phyloP scores from a whole-genome alignment of 2,888 invertebrate genomes.

The Norana najaformis region DNA sequence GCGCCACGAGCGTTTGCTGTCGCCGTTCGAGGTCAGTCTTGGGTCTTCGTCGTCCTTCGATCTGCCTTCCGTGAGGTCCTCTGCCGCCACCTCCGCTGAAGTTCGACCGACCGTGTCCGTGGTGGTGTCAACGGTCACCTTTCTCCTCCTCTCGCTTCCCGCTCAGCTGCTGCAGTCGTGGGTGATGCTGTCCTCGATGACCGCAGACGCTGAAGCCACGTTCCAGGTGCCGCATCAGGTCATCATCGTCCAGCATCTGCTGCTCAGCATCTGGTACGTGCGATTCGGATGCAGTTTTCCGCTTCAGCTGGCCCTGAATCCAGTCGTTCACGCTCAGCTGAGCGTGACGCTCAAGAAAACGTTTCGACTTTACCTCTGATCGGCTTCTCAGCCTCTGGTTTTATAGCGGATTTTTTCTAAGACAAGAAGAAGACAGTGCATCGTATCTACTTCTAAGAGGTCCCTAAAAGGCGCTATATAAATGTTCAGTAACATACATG shows the following conservation, averaged over 20 bases:
- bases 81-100: background rate
- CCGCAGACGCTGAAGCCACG: background rate
- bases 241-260: background rate
- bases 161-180: constrained; percentile 29
- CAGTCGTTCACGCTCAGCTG: background rate
- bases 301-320: constrained; percentile 16
- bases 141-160: constrained; percentile 23
- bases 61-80: background rate
- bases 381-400: background rate
- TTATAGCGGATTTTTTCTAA: background rate
- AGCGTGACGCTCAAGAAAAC: background rate
- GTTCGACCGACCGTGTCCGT: constrained; percentile 17
- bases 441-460: background rate
- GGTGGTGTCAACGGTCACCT: background rate
- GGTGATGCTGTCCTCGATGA: constrained; percentile 26
- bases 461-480: background rate
- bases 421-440: background rate
- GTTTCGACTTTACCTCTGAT: background rate
- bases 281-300: constrained; percentile 9
- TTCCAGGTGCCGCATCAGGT: background rate
- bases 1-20: background rate
- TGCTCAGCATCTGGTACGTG: background rate
- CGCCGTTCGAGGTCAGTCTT: background rate
- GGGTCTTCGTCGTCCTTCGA: background rate
- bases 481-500: background rate